Evolutionary conservation across 2,113 vertebrate genomes (phyloP), one percentile per base, ranked within the genome.

Genomic region (Ibidorhyncha struthersii): DNA sequence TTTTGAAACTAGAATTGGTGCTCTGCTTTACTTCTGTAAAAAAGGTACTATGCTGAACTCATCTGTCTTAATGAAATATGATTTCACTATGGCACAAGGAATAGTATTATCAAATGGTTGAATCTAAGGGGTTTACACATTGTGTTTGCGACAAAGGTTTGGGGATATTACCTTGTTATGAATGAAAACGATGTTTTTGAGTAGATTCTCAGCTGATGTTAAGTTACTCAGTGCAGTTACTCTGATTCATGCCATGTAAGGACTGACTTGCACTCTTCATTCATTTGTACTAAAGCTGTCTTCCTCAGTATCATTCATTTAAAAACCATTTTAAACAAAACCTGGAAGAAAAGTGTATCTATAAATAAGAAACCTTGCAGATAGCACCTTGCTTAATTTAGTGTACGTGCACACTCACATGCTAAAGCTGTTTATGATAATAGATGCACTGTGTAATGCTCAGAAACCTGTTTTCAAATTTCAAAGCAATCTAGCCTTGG

Each of bases 381-480:
- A 59, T 23, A 93, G 10, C 19, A 38, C 86, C 59, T 96, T 92
- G 26, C 23, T 82, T 94, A 69, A 87, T 86, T 96, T 86, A 86
- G 38, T 72, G 34, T n/a, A 74, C 58, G 29, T 40, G 43, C 55
- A 86, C 40, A 55, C 47, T 92, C 70, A 84, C 77, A 74, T 71
- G 56, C 40, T 72, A 70, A 83, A 85, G 40, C 66, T 94, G 61
- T 61, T 96, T 80, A 38, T 93, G 89, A 55, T 93, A 93, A 93
- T 65, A 94, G 47, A 83, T 86, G 77, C 76, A 82, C 59, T 17
- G 18, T 58, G 49, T 94, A 96, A 92, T 81, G 82, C 66, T 87
- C 67, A 96, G 86, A 79, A 95, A 93, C 41, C 40, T 95, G 52
- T 76, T 97, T 96, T 95, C 47, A 95, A 93, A 79, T 83, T 90